Evolutionary conservation across 1,140 invertebrate genomes (phyloP), one percentile per base, ranked within the genome.

Genomic region (Protaetia brevitarsis): DNA sequence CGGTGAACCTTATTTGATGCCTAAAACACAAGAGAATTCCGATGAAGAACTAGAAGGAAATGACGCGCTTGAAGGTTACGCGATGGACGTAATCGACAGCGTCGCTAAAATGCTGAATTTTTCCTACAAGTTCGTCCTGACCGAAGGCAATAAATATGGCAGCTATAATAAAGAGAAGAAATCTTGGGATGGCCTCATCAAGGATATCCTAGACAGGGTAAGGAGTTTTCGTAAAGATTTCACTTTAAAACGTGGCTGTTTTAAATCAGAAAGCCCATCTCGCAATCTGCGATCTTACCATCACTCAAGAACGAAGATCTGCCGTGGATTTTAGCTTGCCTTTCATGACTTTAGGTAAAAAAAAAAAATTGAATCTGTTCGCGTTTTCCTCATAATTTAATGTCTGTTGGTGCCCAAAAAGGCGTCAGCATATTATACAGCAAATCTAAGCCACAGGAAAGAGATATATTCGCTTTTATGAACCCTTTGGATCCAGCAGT

Each of bases 281-380:
- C 21, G 95, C 92, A 0, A 90, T 97, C 58, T 95, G 91, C 66
- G 95, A 97, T 79, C 79, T 98, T 27, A 96, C 95, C 0, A 96
- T 98, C 70, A 97, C 93, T 0, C 92, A 89, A 67, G 87, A 91
- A 21, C 79, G 95, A 21, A 86, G 92, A 71, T 84, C 86, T 68
- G 89, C 84, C 1, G 93, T 96, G 0, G 94, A 97, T 74, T 97
- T 96, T 72, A 94, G 92, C 0, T 88, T 90, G 73, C 94, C 94
- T 0, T 97, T 95, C 70, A 95, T 96, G 93, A 90, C 90, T 72
- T 73, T 93, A 2, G 90, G 88, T 83, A 78, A 72, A 23, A 27
- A 61, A 1, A 36, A 62, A 62, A 3, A 16, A 13, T 62, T 27
- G 28, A 7, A 34, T 56, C 19, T 56, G 45, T n/a, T n/a, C n/a